Base-by-base conservation (phyloP, 2,888 invertebrate genomes). In the Omphaloscelis lunosa region DNA sequence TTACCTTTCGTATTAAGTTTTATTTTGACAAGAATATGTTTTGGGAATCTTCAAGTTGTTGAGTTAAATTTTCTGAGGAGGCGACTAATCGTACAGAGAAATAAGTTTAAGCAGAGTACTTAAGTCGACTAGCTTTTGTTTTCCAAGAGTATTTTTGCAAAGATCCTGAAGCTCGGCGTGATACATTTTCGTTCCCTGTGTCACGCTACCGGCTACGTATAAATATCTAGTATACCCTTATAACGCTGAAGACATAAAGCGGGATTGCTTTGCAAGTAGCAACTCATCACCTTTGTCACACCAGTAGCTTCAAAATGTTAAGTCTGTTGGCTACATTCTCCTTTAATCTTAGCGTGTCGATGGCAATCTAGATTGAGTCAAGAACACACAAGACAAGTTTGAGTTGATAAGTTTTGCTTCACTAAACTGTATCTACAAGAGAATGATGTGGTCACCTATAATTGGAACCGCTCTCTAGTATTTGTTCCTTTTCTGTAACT, bases 11-110 rank as follows among this genome's bases (percentile, higher is more conserved):
- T 59, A 23, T 67, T 34, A 56, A 85, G 51, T 72, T 82, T 82
- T 76, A 85, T 82, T 81, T 75, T 63, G 62, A 63, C 48, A 68
- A 41, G 29, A 29, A 15, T n/a, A 23, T 61, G 34, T 61, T 79
- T 62, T 27, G 29, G n/a, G 34, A 45, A 17, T 69, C 45, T 63
- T 66, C 20, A 74, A 45, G 23, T 27, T 34, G 6, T 39, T 0
- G 23, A 27, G 53, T n/a, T 58, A 11, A 65, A 65, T 83, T 83
- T 82, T 62, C 45, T 41, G 12, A 9, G 7, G n/a, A 75, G n/a
- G 20, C 27, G 1, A 20, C 39, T 15, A 51, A 27, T 39, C n/a
- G 29, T 15, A 8, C 27, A 39, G 20, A 41, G 29, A 15, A 20
- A n/a, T 51, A 59, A 27, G 20, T 51, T 39, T 23, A 17, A 27